Base-by-base conservation (phyloP, 2,113 vertebrate genomes). In the Lycaon pictus region DNA sequence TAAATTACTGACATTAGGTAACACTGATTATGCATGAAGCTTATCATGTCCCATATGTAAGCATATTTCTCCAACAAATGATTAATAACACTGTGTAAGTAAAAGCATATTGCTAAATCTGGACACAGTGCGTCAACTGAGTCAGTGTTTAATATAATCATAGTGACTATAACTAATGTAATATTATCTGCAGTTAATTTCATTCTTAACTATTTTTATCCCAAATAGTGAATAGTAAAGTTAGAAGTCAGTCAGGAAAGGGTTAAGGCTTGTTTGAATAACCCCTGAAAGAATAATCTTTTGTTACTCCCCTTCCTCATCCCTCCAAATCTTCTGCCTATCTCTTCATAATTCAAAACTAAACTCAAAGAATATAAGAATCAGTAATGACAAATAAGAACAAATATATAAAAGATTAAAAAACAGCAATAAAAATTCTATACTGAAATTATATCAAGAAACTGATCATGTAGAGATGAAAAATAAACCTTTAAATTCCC, bases 21-120 rank as follows among this genome's bases (percentile, higher is more conserved):
- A 62, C 85, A 98, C 32, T 96, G 95, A 97, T 98, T 98, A 96
- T 96, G 58, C 80, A 97, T 97, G 95, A 97, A 97, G 29, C 12
- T 82, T 97, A 97, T 97, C 88, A 85, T 97, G 35, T 81, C 72
- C 91, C 65, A 93, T 55, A 90, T 37, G n/a, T 97, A 98, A 98
- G 93, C 69, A 90, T 89, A 97, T 17, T 97, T 98, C 76, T 93
- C 81, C 82, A 37, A 1, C 17, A 97, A 97, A 97, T 63, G 1
- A 87, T 91, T 74, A 96, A 8, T 48, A 95, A 60, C 43, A 86
- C 16, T 92, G 29, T 62, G 11, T 51, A 53, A 27, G 20, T 56
- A 95, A 96, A 95, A 94, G n/a, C 81, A 55, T 74, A 22, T 69
- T n/a, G 0, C 5, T 32, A 6, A 43, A 32, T 37, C 1, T 72